These are phyloP conservation scores for Camponotus floridanus DNA, from an alignment of 1,140 invertebrate genomes.

Conservation along the genomic window DNA sequence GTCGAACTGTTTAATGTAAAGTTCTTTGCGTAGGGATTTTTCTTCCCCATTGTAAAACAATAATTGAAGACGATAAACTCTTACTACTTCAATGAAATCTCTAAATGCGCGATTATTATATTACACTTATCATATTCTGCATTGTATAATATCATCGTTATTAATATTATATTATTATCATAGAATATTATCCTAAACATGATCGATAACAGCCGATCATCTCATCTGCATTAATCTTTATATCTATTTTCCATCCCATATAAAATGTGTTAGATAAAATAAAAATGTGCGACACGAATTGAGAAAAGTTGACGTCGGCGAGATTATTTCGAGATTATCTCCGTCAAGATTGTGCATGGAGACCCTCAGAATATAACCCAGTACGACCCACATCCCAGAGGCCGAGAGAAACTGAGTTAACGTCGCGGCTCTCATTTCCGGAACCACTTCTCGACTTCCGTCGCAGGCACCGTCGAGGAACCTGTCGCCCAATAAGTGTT, in stretches of 20 bases:
- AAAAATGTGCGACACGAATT: background rate
- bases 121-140: background rate
- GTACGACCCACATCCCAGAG: slow-evolving; percentile 61
- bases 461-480: slow-evolving; percentile 73
- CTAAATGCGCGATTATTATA: background rate
- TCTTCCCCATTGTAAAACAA: slow-evolving; percentile 38
- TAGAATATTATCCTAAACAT: background rate
- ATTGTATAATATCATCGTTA: background rate
- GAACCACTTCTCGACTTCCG: slow-evolving; percentile 83
- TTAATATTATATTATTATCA: background rate
- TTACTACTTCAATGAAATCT: background rate
- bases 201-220: background rate
- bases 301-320: background rate
- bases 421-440: slow-evolving; percentile 85
- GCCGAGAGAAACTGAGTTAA: slow-evolving; percentile 79
- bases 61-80: background rate
- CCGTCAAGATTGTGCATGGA: slow-evolving; percentile 26
- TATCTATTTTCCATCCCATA: background rate
- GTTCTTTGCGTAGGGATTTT: slow-evolving; percentile 42
- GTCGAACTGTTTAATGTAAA: slow-evolving; percentile 60
- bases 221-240: background rate
- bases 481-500: slow-evolving; percentile 34
- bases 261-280: background rate
- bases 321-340: slow-evolving; percentile 24
- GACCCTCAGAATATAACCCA: slow-evolving; percentile 16